Evolutionary conservation across 2,113 vertebrate species (phyloP).

Genomic region (Ellobius talpinus): DNA sequence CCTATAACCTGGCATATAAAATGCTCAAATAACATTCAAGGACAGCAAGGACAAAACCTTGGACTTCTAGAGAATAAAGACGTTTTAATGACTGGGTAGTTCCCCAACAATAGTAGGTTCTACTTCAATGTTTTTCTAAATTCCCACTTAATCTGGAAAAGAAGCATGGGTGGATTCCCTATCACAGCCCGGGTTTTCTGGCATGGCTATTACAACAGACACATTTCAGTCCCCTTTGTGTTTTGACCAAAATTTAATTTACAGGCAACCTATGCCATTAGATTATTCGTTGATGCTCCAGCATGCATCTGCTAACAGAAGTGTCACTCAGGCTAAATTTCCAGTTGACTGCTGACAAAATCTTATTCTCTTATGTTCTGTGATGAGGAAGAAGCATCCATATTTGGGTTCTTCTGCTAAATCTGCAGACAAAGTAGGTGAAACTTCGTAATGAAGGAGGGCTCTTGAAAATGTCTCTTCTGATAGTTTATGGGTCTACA

Average conservation of each 20-base stretch:
- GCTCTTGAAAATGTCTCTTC: conserved; percentile 62
- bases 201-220: conserved; percentile 26
- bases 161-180: background rate
- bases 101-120: background rate
- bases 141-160: conserved; percentile 46
- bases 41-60: background rate
- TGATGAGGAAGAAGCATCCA: background rate
- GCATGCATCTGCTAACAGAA: conserved; percentile 6
- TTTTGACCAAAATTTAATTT: conserved; percentile 50
- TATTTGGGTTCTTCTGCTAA: conserved; percentile 46
- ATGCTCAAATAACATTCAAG: background rate
- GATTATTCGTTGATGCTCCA: background rate
- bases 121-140: background rate
- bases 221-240: conserved; percentile 31
- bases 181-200: conserved; percentile 7
- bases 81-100: background rate
- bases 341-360: conserved; percentile 11
- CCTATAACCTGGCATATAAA: conserved; percentile 1
- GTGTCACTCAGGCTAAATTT: conserved; percentile 17
- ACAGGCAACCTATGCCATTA: conserved; percentile 5
- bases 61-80: conserved; percentile 32
- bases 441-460: conserved; percentile 44
- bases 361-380: background rate
- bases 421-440: conserved; percentile 8
- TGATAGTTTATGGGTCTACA: conserved; percentile 48